Evolutionary conservation across 1,140 invertebrate species (phyloP).

Genomic region (Apis cerana): DNA sequence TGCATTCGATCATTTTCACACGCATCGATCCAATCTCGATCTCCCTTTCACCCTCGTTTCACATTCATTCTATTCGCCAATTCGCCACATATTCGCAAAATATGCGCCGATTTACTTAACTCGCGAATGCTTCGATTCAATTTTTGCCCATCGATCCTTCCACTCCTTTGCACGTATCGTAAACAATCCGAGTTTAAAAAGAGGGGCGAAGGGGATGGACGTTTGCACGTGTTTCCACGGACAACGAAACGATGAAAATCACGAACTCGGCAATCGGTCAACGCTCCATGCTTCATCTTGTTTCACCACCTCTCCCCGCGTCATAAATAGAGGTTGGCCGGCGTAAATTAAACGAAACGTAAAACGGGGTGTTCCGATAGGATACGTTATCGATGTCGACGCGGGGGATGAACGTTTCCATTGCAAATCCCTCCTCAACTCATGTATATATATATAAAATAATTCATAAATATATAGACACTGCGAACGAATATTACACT

Average conservation of each 20-base stretch:
- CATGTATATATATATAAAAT: no score
- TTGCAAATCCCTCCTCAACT: background rate
- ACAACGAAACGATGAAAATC: background rate
- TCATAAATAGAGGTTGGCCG: background rate
- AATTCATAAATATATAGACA: no score
- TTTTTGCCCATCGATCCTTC: background rate
- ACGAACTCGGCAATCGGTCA: background rate
- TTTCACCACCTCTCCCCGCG: background rate
- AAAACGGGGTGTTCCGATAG: background rate
- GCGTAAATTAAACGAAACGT: slow-evolving; percentile 1
- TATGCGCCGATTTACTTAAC: background rate
- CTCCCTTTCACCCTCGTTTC: background rate
- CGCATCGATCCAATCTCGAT: background rate
- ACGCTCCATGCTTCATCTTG: background rate
- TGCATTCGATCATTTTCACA: no score
- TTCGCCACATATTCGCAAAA: background rate
- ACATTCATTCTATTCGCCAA: background rate
- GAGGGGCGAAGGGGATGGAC: background rate
- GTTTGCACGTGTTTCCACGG: background rate
- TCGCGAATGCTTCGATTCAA: background rate
- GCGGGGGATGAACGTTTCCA: background rate
- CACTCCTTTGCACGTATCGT: background rate
- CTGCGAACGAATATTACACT: no score
- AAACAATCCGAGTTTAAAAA: background rate
- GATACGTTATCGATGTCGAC: slow-evolving; percentile 10